Base-by-base conservation (phyloP, 2,797 vertebrate species). In the Sebastes dallii region DNA sequence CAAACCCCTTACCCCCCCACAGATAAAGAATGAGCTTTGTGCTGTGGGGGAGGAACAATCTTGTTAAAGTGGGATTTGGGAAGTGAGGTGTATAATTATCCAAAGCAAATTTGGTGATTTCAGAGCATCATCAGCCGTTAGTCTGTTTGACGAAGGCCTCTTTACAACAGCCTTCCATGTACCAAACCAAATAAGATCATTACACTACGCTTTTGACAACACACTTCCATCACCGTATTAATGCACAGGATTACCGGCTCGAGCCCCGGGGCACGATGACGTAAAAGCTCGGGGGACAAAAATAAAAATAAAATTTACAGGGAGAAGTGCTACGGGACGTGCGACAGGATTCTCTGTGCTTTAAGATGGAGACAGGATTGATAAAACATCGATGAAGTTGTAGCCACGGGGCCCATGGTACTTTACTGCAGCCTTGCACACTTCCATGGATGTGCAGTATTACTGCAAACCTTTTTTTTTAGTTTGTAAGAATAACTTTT, bases 81-180 rank as follows among this genome's bases (percentile, higher is more conserved):
- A 76, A 70, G 56, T 3, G 83, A 85, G 50, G 78, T 77, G 75
- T 71, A 6, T 80, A 80, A 84, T 86, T 69, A 88, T 56, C 73
- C 25, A 75, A 65, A 86, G 58, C 59, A 55, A 56, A 80, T 81
- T 22, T 56, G 9, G 3, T 27, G 60, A 78, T 36, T 30, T 9
- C 24, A 67, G 39, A 67, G 22, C 36, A 30, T 73, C 72, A 30
- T 68, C 36, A 64, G 22, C 36, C 5, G 18, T 76, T 39, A 24
- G 16, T 69, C 58, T 60, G 32, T 52, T 14, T 42, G 39, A 77
- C 73, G 34, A 61, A 60, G 25, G 24, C 68, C 3, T 13, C 22
- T 2, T 55, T 12, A 24, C 66, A 34, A 24, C 66, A 42, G 50
- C 25, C 13, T 50, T 22, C 18, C 54, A 61, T 30, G 22, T 39